Evolutionary conservation across 2,113 vertebrate species (phyloP).

Genomic region (Tragelaphus buxtoni): DNA sequence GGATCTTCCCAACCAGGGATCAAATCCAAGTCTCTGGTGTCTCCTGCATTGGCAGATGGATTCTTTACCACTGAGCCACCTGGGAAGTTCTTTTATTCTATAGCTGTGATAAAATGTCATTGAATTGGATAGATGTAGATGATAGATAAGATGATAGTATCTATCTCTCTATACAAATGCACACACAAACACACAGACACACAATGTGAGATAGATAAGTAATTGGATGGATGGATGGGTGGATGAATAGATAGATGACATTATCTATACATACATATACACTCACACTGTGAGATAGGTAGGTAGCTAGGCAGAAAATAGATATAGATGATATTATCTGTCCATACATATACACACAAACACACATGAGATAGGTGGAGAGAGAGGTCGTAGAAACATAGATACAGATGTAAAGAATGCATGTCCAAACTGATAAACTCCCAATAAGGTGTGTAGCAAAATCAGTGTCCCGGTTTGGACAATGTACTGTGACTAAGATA

Average conservation of each 20-base stretch:
- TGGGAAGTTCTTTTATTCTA: neutral
- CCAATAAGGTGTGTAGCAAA: neutral
- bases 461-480: neutral
- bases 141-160: neutral
- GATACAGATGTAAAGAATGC: neutral
- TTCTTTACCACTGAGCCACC: too few species aligned
- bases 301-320: neutral
- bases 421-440: neutral
- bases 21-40: too few species aligned
- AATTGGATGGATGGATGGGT: neutral
- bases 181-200: neutral
- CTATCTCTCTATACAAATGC: neutral
- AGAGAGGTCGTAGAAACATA: neutral
- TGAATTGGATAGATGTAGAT: neutral
- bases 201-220: neutral
- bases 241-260: neutral
- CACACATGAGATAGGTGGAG: neutral
- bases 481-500: fast-evolving
- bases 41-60: too few species aligned
- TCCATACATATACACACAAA: neutral
- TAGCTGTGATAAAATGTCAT: neutral
- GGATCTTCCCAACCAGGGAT: too few species aligned
- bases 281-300: neutral
- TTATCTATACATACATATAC: neutral
- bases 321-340: neutral